phyloP scores from a whole-genome alignment of 2,888 invertebrate species.

The Epistrophe grossulariae region DNA sequence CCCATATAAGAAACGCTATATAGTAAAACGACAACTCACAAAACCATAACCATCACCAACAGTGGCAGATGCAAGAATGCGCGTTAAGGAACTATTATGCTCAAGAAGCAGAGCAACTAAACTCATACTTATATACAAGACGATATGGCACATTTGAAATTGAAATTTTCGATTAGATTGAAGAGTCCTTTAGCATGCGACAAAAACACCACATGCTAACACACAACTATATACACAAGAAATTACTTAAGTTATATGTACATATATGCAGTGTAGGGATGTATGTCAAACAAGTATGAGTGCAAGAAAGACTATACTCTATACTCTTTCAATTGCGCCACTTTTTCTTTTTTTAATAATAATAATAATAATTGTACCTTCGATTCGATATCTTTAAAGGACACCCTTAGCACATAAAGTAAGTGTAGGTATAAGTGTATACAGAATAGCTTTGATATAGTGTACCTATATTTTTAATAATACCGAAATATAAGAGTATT shows the following conservation, averaged over 20 bases:
- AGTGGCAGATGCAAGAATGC: constrained; percentile 71
- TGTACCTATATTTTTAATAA: constrained; percentile 29
- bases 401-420: constrained; percentile 68
- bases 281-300: constrained; percentile 9
- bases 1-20: constrained; percentile 53
- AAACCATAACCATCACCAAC: constrained; percentile 39
- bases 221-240: constrained; percentile 10
- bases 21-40: constrained; percentile 4
- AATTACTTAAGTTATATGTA: not conserved
- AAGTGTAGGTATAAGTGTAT: constrained; percentile 31
- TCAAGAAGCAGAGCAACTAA: constrained; percentile 29
- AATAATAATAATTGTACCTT: constrained; percentile 59
- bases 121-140: constrained; percentile 1
- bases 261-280: too few relatives aligned
- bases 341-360: constrained; percentile 52
- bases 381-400: constrained; percentile 64
- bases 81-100: constrained; percentile 52
- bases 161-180: constrained; percentile 51
- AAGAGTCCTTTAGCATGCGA: constrained; percentile 70
- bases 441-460: constrained; percentile 26
- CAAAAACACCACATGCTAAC: constrained; percentile 56
- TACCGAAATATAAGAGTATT: constrained; percentile 34
- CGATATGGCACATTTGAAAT: constrained; percentile 55
- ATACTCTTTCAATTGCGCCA: constrained; percentile 51
- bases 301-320: constrained; percentile 28